phyloP scores from a whole-genome alignment of 2,888 invertebrate genomes.

The Eupeodes latifasciatus region DNA sequence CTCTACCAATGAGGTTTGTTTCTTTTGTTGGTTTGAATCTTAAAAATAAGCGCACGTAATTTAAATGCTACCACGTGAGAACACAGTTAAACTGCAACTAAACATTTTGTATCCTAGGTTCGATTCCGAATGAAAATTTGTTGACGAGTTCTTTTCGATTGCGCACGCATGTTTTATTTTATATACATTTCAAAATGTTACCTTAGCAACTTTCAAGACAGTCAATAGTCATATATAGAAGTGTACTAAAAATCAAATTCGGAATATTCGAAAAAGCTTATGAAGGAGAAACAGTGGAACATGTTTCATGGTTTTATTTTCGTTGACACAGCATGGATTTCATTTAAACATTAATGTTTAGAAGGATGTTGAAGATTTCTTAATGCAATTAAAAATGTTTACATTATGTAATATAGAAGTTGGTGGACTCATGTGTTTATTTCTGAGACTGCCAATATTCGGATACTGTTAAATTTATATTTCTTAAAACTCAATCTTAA shows the following conservation, averaged over 20 bases:
- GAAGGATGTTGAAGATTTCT: no score
- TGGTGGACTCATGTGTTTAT: no score
- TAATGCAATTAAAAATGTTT: no score
- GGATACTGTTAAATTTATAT: no score
- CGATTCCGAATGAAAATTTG: conserved; percentile 54
- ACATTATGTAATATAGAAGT: no score
- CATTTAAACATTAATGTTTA: no score
- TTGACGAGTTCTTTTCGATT: conserved; percentile 41
- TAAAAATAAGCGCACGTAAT: conserved; percentile 32
- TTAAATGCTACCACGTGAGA: conserved; percentile 58
- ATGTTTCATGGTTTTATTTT: neutral
- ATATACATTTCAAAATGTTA: neutral
- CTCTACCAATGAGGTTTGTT: conserved; percentile 20
- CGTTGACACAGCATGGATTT: neutral
- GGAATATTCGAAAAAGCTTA: conserved; percentile 9
- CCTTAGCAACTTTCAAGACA: conserved; percentile 37
- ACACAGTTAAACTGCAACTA: conserved; percentile 71
- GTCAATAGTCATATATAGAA: neutral
- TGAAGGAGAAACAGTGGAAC: neutral
- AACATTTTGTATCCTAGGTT: conserved; percentile 67
- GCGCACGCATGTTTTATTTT: conserved; percentile 61
- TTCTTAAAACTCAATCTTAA: no score
- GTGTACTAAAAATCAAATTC: neutral
- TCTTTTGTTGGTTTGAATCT: conserved; percentile 39
- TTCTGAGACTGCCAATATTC: no score